phyloP scores from a whole-genome alignment of 53 echinoderm and acorn worm species.

The Echinometra lucunter region DNA sequence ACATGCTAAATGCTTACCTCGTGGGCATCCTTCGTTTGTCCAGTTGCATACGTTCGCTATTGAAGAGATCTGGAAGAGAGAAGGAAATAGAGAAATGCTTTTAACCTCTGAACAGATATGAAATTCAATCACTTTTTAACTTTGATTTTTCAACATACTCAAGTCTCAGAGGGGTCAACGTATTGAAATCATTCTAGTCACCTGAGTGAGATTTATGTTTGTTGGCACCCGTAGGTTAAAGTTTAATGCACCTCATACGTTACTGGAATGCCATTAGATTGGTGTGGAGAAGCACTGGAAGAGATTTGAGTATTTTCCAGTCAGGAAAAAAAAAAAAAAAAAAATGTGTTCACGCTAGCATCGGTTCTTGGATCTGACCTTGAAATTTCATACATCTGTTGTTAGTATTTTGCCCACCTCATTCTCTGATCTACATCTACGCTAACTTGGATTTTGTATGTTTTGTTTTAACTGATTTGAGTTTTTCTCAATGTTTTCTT shows the following conservation, averaged over 20 bases:
- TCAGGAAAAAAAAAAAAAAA: too few species aligned
- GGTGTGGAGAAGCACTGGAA: background rate
- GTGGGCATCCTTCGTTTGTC: conserved; percentile 45
- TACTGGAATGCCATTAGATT: background rate
- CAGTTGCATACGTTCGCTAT: conserved; percentile 57
- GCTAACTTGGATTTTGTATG: too few species aligned
- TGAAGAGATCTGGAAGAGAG: conserved; percentile 32
- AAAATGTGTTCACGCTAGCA: too few species aligned
- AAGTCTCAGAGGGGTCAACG: background rate
- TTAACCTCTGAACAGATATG: background rate
- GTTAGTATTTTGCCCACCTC: background rate
- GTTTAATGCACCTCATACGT: conserved; percentile 31
- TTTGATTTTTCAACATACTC: background rate
- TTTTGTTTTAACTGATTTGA: too few species aligned
- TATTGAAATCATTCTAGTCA: conserved; percentile 2
- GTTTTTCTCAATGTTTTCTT: too few species aligned
- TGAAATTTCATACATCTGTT: background rate
- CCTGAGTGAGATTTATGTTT: conserved; percentile 19
- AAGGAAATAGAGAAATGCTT: background rate
- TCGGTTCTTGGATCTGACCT: too few species aligned
- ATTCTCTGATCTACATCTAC: too few species aligned
- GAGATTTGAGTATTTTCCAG: too few species aligned
- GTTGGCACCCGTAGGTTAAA: conserved; percentile 9
- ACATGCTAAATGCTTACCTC: background rate
- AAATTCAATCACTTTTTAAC: background rate